Evolutionary conservation across 2,888 invertebrate species (phyloP), one percentile per base, ranked within the genome.

Genomic region (Xylophagus ater): DNA sequence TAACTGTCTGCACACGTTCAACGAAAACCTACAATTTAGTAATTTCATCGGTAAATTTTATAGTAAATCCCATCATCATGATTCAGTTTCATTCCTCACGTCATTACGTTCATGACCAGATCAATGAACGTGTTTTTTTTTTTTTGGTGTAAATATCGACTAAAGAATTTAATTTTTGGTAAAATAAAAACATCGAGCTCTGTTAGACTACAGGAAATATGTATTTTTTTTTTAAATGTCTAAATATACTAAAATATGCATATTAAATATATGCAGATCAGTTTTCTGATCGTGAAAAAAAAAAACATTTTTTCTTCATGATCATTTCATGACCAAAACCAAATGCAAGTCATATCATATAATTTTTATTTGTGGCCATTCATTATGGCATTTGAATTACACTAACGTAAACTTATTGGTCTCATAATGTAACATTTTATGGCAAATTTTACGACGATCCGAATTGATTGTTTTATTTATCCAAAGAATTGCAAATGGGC

Each of bases 381-480:
- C 14, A 32, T 37, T 26, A 19, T 33, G 36, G 32, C 28, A 41
- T 24, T 28, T 33, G 24, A 34, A 37, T 33, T 29, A 28, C 41
- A 28, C 19, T 28, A 34, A 13, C 26, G 15, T 24, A n/a, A 41
- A 37, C 36, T 41, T 37, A 41, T 28, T 26, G 20, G 7, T n/a
- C 3, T 26, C 41, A 29, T 34, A 37, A 41, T 29, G 34, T 21
- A 7, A 28, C 33, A 37, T 37, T 37, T 37, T 41, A 41, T 21
- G 34, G 29, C 30, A 19, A n/a, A 40, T 35, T 40, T 40, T 26
- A 40, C 12, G 23, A 40, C 12, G 23, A 30, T 17, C 28, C 8
- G 26, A 41, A 41, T 37, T 41, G 41, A 37, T 41, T 37, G 37
- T 41, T 41, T 41, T 41, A 41, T 41, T 37, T 37, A 40, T 35